Base-by-base conservation (phyloP, 2,888 invertebrate genomes). In the Campoplex capitator region DNA sequence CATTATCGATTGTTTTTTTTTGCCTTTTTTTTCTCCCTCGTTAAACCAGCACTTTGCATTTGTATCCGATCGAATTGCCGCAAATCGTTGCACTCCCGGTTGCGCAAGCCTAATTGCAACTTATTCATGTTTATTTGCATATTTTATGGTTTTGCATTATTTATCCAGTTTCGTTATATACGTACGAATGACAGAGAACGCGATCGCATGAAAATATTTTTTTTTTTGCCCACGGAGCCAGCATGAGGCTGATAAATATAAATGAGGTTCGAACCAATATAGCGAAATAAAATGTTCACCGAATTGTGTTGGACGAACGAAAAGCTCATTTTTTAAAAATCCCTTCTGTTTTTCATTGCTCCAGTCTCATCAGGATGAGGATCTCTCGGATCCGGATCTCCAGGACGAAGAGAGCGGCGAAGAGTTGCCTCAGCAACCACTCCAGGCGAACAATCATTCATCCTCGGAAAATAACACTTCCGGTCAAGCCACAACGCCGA, bases 301-400 rank as follows among this genome's bases (percentile, higher is more conserved):
- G 1, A 11, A 38, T 28, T 35, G 3, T 54, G 35, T 73, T 23
- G 7, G 48, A 16, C 7, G 7, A 7, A 18, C n/a, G 28, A 28
- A 48, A 70, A 11, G 7, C 58, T 28, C 23, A 58, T 58, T 48
- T 11, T 48, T 45, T 6, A 28, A 23, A 23, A 23, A 0, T 23
- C 42, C 38, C 54, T 51, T 45, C 11, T 45, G 9, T 13, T 7
- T 23, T 28, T 16, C 54, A 8, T 1, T 45, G 54, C n/a, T 95
- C 95, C 95, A 96, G 96, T 96, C 96, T 45, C 95, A 95, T 89
- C 95, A 95, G 89, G 96, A 96, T 84, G 96, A 96, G 85, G 94
- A 94, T 82, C 93, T 95, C 88, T 95, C 95, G 84, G 96, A 96
- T 88, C 95, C 95, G 2, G 95, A 95, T 86, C 94, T 95, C 11